Base-by-base conservation (phyloP, 92 coral and sea anemone species). In the Siderastrea radians region DNA sequence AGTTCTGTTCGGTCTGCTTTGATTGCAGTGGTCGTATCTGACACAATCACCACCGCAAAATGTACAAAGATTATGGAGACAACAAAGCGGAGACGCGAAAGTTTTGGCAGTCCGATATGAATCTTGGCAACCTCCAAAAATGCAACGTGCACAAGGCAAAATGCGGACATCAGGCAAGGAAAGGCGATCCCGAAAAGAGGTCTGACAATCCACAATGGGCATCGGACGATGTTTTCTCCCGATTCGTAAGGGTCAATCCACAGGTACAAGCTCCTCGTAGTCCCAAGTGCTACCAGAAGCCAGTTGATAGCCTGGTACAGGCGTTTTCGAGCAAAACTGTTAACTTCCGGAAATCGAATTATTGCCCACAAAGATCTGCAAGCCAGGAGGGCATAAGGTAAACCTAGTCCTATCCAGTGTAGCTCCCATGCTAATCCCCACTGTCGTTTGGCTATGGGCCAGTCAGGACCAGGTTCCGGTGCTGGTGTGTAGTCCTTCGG, bases 391-490 rank as follows among this genome's bases (percentile, higher is more conserved):
- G 95, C 92, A 60, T 87, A 96, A 44, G 80, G 76, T 16, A 84
- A 46, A n/a, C 96, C 97, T 54, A 96, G 90, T 9, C 98, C 98
- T 10, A 96, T 85, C 90, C 93, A 96, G 84, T 96, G 98, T 1
- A 94, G 75, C 16, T 90, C 84, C 98, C 98, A 96, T 3, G 91
- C 85, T 9, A 84, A 26, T 47, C 95, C 94, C 99, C 99, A 96
- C 8, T 53, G 83, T 55, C 75, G 88, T 73, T 69, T 94, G 38
- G 99, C 99, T 49, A 88, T 87, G 16, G 87, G 88, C 99, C 99
- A 96, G 15, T 85, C 94, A 6, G 98, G 98, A 61, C 93, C 97
- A 19, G 98, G 98, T 74, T 96, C 98, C 0, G 98, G 94, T 17
- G 83, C 87, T 4, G 95, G 90, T 16, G 65, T 80, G 74, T 4